Conservation (phyloP, 2,113 vertebrate genomes). For the Proterorhinus semilunaris region DNA sequence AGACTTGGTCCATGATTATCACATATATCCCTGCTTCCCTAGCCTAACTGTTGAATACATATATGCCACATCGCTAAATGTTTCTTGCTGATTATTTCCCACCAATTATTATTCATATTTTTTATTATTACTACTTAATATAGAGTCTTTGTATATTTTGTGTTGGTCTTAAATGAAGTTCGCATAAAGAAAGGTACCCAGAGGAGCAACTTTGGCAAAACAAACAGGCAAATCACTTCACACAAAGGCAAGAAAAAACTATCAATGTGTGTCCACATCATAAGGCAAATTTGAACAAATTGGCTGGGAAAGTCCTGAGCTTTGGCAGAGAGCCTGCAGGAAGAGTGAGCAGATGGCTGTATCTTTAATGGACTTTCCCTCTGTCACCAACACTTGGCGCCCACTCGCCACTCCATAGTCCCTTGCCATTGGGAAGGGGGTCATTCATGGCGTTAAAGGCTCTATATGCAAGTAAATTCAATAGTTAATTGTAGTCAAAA, state of each 20-base stretch:
- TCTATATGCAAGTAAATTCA: no score
- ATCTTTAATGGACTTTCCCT: slow-evolving; percentile 52
- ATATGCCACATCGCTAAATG: no score
- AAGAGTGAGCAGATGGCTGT: slow-evolving; percentile 50
- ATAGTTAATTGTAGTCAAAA: no score
- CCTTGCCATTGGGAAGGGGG: slow-evolving; percentile 30
- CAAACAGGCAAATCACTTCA: not conserved
- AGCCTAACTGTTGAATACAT: no score
- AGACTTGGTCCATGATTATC: no score
- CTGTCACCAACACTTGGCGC: slow-evolving; percentile 45
- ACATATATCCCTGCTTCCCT: no score
- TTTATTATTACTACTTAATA: no score
- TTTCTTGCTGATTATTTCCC: no score
- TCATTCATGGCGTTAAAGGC: not conserved
- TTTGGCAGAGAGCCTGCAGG: slow-evolving; percentile 33
- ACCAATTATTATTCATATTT: no score
- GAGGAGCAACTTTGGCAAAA: not conserved
- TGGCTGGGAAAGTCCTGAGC: not conserved
- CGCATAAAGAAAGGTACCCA: no score
- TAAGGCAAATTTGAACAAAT: not conserved
- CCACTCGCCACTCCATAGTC: slow-evolving; percentile 23
- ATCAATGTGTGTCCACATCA: not conserved
- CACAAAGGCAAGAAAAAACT: not conserved
- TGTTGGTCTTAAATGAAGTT: no score
- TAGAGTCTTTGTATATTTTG: no score